Evolutionary conservation across 1,140 invertebrate genomes (phyloP), one percentile per base, ranked within the genome.

Genomic region (Drosophila busckii): DNA sequence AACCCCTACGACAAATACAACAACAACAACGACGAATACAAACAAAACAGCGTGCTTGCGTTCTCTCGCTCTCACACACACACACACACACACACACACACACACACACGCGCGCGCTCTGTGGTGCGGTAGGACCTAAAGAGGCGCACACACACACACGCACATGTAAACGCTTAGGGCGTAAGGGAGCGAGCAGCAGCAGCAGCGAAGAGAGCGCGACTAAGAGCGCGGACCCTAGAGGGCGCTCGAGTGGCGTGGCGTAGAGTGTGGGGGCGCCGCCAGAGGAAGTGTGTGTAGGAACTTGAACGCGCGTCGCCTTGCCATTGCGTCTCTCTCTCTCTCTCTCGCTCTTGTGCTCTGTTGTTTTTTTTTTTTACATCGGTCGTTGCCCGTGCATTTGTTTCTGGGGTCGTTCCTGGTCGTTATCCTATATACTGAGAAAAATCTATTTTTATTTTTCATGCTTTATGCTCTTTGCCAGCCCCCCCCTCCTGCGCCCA

Each of bases 371-470:
- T 26, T 13, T 26, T 41, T 42, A 19, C 20, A 19, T 23, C 71
- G 71, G 73, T 80, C 73, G 73, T 78, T 73, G 75, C 63, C 75
- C 75, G 62, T 59, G 49, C 53, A 46, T 32, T 55, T 45, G 70
- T 60, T 49, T 84, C n/a, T 84, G 83, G 84, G 84, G 84, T 86
- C 84, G 84, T 86, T 86, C 65, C 63, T 86, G 84, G 82, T 86
- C 84, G 84, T 86, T 86, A 86, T 86, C 84, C 84, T 85, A 86
- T 80, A 86, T 86, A 86, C 83, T 71, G 83, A 85, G 62, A 71
- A 84, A 85, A 86, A 84, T 84, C 82, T 84, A 84, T 84, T 84
- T 84, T 84, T 84, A 80, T 84, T 76, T 70, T 62, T 38, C 52
- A 54, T 55, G 63, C 25, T 35, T 53, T 40, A 34, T 25, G 22